Evolutionary conservation across 2,888 invertebrate species (phyloP).

Genomic region (Selenia dentaria): DNA sequence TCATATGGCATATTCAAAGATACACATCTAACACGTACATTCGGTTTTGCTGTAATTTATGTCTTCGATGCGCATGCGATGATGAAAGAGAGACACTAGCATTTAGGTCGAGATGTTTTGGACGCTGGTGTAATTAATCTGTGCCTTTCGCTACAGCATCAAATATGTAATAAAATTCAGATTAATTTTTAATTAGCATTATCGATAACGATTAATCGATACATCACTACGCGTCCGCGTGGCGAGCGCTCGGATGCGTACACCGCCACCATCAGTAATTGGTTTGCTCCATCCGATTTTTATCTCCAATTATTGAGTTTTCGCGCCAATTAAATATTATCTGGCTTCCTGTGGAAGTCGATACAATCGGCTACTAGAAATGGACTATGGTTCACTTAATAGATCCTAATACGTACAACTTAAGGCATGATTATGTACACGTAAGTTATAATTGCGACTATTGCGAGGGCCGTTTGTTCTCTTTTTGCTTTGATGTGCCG

Average conservation of each 20-base stretch:
- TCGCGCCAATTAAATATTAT: constrained; percentile 82
- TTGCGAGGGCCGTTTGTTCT: constrained; percentile 20
- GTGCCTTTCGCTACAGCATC: no score
- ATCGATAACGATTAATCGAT: constrained; percentile 25
- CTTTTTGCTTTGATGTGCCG: constrained; percentile 18
- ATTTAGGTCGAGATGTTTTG: no score
- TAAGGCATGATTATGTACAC: constrained; percentile 21
- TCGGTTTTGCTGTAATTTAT: no score
- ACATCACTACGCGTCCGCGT: constrained; percentile 49
- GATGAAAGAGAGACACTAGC: no score
- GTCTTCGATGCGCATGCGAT: no score
- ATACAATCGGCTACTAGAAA: constrained; percentile 55
- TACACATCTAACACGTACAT: no score
- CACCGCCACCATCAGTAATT: constrained; percentile 74
- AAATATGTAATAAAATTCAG: no score
- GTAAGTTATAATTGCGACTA: constrained; percentile 19
- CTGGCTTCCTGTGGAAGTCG: constrained; percentile 73
- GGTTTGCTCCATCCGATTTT: constrained; percentile 76
- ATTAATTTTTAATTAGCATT: background rate
- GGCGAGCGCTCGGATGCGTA: constrained; percentile 59
- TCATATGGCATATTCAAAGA: no score
- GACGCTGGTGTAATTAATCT: no score
- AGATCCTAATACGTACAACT: constrained; percentile 30
- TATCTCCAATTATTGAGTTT: constrained; percentile 82
- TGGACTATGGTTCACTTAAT: constrained; percentile 34